A percentile compares a stretch with the other conserved stretches of the same genome.
Evolutionary conservation across 2,797 vertebrate genomes (phyloP).

Genomic region (Cyclura pinguis): DNA sequence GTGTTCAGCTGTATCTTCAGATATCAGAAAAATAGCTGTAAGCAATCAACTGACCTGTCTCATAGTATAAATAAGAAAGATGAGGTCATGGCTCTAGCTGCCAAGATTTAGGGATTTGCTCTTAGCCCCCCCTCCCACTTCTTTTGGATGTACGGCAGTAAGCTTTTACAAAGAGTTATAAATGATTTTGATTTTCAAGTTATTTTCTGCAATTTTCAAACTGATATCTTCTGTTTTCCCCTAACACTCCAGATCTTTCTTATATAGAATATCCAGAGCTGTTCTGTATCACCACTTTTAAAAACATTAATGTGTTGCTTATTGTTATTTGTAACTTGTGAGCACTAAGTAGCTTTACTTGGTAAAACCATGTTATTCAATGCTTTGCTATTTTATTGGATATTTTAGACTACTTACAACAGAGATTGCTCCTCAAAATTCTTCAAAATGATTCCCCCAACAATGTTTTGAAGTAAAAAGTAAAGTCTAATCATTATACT

Average conservation of each 20-base stretch:
- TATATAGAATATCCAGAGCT: background rate
- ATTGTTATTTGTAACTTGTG: background rate
- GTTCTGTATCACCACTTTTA: background rate
- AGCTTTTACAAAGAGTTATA: constrained; percentile 13
- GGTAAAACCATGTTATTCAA: background rate
- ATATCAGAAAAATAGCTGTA: constrained; percentile 17
- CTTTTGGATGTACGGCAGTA: background rate
- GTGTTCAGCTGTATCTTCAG: constrained; percentile 14
- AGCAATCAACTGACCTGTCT: constrained; percentile 16
- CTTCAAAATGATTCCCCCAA: no score
- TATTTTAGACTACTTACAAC: no score
- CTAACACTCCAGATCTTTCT: background rate
- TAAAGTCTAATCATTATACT: no score
- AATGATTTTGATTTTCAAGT: constrained; percentile 3
- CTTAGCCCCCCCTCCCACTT: background rate
- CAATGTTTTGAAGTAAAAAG: no score
- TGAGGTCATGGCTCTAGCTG: constrained; percentile 18
- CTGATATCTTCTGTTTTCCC: background rate
- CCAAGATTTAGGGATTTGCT: constrained; percentile 14
- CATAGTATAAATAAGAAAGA: constrained; percentile 14
- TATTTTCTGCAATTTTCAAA: constrained; percentile 1
- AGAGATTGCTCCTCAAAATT: no score
- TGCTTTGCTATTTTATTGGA: no score
- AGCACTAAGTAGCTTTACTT: background rate
- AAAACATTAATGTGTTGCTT: background rate